Base-by-base conservation (phyloP, 2,888 invertebrate species). In the Ophion obscuratus region DNA sequence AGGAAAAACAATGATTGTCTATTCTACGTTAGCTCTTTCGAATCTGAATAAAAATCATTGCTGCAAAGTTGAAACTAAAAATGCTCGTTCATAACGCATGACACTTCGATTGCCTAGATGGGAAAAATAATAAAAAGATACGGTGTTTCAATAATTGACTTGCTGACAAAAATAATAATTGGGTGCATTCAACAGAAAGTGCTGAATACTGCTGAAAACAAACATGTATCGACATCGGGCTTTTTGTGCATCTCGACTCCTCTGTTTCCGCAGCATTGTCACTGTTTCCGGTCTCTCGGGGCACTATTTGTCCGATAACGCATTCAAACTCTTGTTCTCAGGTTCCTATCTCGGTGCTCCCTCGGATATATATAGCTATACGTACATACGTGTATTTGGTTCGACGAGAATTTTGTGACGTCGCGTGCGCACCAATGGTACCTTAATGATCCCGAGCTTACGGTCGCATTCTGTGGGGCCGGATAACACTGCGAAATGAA, bases 391-490 rank as follows among this genome's bases (percentile, higher is more conserved):
- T 17, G 11, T 36, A 40, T 9, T 36, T n/a, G 9, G 3, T 59
- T 59, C 73, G 36, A 40, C 31, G 59, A 47, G 62, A 68, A 81
- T 81, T 62, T 64, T 53, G 36, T 20, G 68, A 75, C 53, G 24
- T 61, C 17, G 36, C 76, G 67, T 31, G 57, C 17, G 47, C 73
- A 27, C n/a, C 36, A 66, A 74, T 36, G 59, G 53, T 44, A 64
- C 53, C 47, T n/a, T 59, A 61, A 76, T 73, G 59, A 78, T 78
- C 83, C 61, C 74, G 57, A 81, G 83, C 78, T 79, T 81, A 78
- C 53, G 66, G 78, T 53, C 75, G 75, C 64, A 81, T 62, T 74
- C 53, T 17, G 4, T 53, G 81, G 74, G 66, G 27, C 78, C 59
- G 68, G 44, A 73, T 27, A 80, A 53, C 61, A 24, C 11, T 20